Conservation (phyloP, 2,888 invertebrate genomes). For the Priocnemis perturbator region DNA sequence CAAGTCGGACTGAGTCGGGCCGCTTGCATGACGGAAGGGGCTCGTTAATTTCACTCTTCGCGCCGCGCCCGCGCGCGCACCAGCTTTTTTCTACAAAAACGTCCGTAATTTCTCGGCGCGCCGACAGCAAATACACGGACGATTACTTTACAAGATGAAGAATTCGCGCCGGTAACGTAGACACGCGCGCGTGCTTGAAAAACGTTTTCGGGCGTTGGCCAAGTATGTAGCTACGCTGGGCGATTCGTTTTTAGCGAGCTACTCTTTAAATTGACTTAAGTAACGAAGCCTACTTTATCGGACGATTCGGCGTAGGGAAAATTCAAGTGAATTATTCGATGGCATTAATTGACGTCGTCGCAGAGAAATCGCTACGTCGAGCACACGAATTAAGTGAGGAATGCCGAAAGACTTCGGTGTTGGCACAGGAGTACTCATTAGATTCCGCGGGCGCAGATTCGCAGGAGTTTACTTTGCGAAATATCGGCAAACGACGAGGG, state of each 20-base stretch:
- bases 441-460: conserved; percentile 46
- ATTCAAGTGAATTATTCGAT: conserved; percentile 28
- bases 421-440: conserved; percentile 45
- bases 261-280: no score
- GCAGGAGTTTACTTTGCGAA: conserved; percentile 56
- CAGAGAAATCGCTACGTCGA: neutral
- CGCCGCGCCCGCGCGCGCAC: no score
- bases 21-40: conserved; percentile 8
- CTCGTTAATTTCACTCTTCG: conserved; percentile 30
- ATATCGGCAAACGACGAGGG: conserved; percentile 52
- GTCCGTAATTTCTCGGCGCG: neutral
- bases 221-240: no score
- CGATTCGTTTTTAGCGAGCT: no score
- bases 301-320: neutral
- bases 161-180: no score
- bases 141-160: no score
- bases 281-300: no score
- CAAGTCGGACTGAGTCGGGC: neutral
- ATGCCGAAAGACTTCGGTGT: conserved; percentile 26
- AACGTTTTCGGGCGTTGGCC: no score
- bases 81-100: neutral
- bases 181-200: neutral
- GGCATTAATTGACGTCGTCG: conserved; percentile 24
- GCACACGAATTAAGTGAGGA: neutral
- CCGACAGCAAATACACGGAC: neutral